A percentile compares a stretch with the other conserved stretches of the same genome.
Conservation (phyloP, 1,140 invertebrate genomes). For the Neodiprion virginianus region DNA sequence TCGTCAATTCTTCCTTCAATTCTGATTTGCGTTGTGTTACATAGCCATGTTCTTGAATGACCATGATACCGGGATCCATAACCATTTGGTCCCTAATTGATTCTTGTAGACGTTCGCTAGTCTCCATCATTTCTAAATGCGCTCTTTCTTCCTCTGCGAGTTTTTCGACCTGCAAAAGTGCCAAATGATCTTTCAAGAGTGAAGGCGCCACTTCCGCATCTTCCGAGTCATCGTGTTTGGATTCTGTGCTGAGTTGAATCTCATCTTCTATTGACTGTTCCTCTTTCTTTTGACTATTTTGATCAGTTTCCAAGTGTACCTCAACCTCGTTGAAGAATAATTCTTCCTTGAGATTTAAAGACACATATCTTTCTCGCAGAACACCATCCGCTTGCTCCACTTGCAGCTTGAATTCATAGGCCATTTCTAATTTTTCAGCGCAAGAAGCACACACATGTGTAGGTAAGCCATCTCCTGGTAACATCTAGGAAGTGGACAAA, state of each 20-base stretch:
- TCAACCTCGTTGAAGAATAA: constrained; percentile 57
- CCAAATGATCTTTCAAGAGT: constrained; percentile 51
- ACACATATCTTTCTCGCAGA: constrained; percentile 62
- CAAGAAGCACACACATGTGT: constrained; percentile 67
- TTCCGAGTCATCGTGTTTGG: constrained; percentile 34
- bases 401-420: constrained; percentile 70
- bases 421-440: constrained; percentile 66
- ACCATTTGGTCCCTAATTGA: not conserved
- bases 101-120: constrained; percentile 6
- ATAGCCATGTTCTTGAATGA: not conserved
- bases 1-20: not conserved
- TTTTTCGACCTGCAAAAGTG: constrained; percentile 48
- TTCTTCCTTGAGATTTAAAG: constrained; percentile 52
- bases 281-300: not conserved
- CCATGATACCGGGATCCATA: not conserved
- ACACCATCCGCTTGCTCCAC: constrained; percentile 68
- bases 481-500: constrained; percentile 50
- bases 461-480: constrained; percentile 69
- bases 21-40: not conserved
- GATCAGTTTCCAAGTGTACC: constrained; percentile 43
- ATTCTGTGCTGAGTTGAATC: constrained; percentile 33
- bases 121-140: constrained; percentile 24
- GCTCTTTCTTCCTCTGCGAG: constrained; percentile 34
- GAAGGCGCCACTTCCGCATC: constrained; percentile 28
- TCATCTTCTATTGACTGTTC: constrained; percentile 35